Evolutionary conservation across 30 jellyfish, hydroid and myxozoan species (phyloP).

Genomic region (Turritopsis dohrnii): DNA sequence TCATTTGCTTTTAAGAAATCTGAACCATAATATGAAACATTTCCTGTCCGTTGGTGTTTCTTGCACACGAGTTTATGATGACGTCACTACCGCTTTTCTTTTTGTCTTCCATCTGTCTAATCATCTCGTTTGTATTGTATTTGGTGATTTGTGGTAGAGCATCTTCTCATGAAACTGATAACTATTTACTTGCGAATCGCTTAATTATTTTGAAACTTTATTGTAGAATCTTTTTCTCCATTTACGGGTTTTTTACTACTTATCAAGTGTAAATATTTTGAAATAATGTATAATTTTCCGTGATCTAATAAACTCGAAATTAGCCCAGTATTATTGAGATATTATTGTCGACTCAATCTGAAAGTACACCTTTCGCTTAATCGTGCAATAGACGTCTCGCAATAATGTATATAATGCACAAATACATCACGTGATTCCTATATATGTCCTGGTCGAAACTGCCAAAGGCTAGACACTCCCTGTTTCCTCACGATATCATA

Average conservation of each 20-base stretch:
- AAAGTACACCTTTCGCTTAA: too few species aligned
- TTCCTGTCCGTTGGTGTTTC: neutral
- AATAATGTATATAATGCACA: too few species aligned
- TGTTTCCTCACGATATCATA: too few species aligned
- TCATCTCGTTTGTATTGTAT: too few species aligned
- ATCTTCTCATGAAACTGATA: neutral
- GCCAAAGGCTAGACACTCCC: too few species aligned
- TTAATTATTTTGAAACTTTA: too few species aligned
- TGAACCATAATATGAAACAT: neutral
- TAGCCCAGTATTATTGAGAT: neutral
- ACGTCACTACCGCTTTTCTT: neutral
- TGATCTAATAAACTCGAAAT: neutral
- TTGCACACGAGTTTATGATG: neutral
- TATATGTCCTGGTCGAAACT: too few species aligned
- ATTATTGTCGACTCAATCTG: too few species aligned
- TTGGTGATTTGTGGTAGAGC: too few species aligned
- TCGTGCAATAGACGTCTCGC: too few species aligned
- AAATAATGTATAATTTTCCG: neutral
- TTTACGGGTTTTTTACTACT: neutral
- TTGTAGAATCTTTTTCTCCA: neutral
- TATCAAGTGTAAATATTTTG: neutral
- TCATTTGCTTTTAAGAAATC: slow-evolving; percentile 5
- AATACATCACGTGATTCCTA: too few species aligned
- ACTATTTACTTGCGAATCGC: neutral
- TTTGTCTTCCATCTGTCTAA: neutral